Evolutionary conservation across 2,113 vertebrate genomes (phyloP).

Genomic region (Rhabdomys dilectus): DNA sequence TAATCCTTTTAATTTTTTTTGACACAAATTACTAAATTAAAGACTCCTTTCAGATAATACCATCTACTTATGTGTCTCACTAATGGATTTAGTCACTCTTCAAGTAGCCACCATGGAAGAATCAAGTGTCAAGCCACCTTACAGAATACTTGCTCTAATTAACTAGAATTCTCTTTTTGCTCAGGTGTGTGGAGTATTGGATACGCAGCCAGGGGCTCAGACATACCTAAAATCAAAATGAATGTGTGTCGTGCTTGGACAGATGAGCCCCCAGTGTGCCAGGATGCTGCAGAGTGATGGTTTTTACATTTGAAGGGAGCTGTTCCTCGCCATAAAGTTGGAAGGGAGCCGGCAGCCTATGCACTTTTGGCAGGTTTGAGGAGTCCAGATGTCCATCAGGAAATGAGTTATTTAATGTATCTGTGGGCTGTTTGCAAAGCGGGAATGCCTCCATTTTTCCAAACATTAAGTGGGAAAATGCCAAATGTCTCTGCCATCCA

Average conservation of each 20-base stretch:
- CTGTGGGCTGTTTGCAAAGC: conserved; percentile 85
- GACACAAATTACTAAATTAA: background rate
- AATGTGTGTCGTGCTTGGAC: background rate
- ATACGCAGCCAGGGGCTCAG: background rate
- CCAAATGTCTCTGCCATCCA: conserved; percentile 72
- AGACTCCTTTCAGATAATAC: background rate
- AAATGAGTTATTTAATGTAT: conserved; percentile 87
- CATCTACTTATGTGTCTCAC: background rate
- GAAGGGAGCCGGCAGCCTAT: conserved; percentile 77
- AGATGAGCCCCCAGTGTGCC: conserved; percentile 55
- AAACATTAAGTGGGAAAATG: conserved; percentile 81
- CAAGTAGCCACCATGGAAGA: background rate
- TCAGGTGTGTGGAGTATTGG: background rate
- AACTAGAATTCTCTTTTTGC: conserved; percentile 7
- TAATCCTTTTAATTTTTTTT: background rate
- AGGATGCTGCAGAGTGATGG: background rate
- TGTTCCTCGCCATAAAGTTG: conserved; percentile 78
- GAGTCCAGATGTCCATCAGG: conserved; percentile 88
- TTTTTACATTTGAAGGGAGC: conserved; percentile 75
- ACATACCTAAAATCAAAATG: conserved; percentile 41
- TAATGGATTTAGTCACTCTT: background rate
- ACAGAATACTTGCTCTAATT: background rate
- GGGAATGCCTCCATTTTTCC: conserved; percentile 82
- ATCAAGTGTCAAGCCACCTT: background rate
- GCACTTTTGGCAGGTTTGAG: conserved; percentile 83